Evolutionary conservation across 2,113 vertebrate species (phyloP).

Genomic region (Galeopterus variegatus): DNA sequence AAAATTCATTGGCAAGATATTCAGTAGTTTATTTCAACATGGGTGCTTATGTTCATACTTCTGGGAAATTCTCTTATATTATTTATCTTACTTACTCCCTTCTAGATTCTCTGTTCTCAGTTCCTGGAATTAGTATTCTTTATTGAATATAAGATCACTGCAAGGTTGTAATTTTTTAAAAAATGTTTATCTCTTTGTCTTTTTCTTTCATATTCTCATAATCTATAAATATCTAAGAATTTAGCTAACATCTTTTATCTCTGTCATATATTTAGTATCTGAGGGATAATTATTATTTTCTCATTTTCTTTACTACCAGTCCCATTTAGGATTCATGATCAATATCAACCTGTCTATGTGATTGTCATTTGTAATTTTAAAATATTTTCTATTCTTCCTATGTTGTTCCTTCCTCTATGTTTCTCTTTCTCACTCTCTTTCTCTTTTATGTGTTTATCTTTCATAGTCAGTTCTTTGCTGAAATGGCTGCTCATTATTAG

Average conservation of each 20-base stretch:
- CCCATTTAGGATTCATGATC: background rate
- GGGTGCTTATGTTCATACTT: background rate
- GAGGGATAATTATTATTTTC: background rate
- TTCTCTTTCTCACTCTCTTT: rapidly evolving
- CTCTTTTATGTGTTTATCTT: background rate
- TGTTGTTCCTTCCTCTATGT: background rate
- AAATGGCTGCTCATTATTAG: background rate
- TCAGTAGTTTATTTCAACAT: background rate
- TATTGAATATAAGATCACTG: background rate
- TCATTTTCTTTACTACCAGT: background rate
- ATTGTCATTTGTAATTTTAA: background rate
- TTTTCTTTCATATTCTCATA: background rate
- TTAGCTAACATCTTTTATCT: background rate
- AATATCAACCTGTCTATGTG: background rate
- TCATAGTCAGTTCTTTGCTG: background rate
- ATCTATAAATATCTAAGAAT: background rate
- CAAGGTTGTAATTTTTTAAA: background rate
- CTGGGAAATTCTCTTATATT: background rate
- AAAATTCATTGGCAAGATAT: background rate
- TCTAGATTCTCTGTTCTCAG: background rate
- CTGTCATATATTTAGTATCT: background rate
- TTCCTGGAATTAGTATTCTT: background rate
- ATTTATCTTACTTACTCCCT: background rate
- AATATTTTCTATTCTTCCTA: background rate
- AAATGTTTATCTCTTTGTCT: background rate